Evolutionary conservation across 37 sponge, comb jelly and placozoan genomes (phyloP), one percentile per base, ranked within the genome.

Genomic region (Aphrocallistes beatrix): DNA sequence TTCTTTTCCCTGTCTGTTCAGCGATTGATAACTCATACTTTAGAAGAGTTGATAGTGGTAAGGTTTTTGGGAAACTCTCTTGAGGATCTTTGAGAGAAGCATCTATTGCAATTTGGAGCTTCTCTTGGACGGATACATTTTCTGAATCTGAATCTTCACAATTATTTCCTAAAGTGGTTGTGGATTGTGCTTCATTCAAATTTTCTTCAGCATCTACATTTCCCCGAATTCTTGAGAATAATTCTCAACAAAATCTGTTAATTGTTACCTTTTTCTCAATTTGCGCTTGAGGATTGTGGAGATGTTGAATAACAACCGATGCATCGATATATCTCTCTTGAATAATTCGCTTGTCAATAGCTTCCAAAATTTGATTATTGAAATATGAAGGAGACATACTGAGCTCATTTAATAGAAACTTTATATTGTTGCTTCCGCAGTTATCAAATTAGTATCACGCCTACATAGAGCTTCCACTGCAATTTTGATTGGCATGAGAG

Each of bases 1-100:
- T 30, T 13, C 75, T 60, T 60, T 60, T 60, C 17, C 75, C 75
- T 60, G 75, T 60, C 75, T 60, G 75, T 13, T 60, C 75, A 60
- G 8, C 75, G 21, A 60, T 60, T 60, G 75, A 25, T 60, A 60
- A 28, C 75, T 60, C 75, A 3, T 60, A 60, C 75, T 60, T 60
- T 6, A 60, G 21, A 60, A 32, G 75, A 60, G 75, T 60, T 60
- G 75, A 60, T 60, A 60, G 21, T 13, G 75, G 75, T 60, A 60
- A 13, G 21, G 25, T 60, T 30, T 60, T 60, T 60, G 10, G 75
- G 75, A 30, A 60, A 60, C 75, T 60, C 21, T 60, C 34, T 60
- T 60, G 75, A 28, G 75, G 75, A 3, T 60, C n/a, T 60, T 60
- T 32, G 25, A 47, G 49, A 47, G 49, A 47, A 13, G 49, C 49